Evolutionary conservation across 2,888 invertebrate species (phyloP), one percentile per base, ranked within the genome.

Genomic region (Pterobdella sp.): DNA sequence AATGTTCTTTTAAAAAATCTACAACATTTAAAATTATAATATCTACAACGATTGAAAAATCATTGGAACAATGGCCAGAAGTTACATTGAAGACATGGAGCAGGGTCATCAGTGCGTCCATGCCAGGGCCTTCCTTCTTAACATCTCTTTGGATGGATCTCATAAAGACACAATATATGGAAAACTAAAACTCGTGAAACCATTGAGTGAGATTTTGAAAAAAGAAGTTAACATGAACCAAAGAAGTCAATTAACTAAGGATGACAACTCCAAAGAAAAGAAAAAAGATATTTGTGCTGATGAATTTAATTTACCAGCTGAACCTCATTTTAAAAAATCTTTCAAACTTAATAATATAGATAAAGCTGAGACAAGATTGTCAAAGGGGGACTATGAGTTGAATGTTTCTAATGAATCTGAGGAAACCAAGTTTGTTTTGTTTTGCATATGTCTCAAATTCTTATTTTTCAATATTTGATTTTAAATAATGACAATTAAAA

Each of bases 101-200:
- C n/a, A 32, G 18, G 72, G 72, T 37, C 75, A 75, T 49, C 66
- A 75, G 60, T 72, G 75, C 31, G 73, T 77, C n/a, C 76, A 76
- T 10, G 77, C 77, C n/a, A 66, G 75, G 26, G 75, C 76, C 67
- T 77, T 77, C 73, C 74, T 77, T 14, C 76, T 76, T 2, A 77
- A 77, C 63, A 77, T 77, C 32, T 77, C 77, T 7, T 71, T 77
- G 60, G 77, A 77, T 74, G 77, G 77, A 18, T 74, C 68, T 42
- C 77, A 77, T 60, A 56, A 68, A 49, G 77, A 77, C 64, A 77
- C 77, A 26, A 76, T 75, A 63, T 77, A 76, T 73, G 73, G 72
- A 22, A 75, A 74, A 26, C 36, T 75, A 34, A 52, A 56, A 18
- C n/a, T 71, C 1, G 60, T 71, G 22, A 71, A 22, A 18, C 60